Conservation (phyloP, 2,113 vertebrate species). For the Gobius niger region DNA sequence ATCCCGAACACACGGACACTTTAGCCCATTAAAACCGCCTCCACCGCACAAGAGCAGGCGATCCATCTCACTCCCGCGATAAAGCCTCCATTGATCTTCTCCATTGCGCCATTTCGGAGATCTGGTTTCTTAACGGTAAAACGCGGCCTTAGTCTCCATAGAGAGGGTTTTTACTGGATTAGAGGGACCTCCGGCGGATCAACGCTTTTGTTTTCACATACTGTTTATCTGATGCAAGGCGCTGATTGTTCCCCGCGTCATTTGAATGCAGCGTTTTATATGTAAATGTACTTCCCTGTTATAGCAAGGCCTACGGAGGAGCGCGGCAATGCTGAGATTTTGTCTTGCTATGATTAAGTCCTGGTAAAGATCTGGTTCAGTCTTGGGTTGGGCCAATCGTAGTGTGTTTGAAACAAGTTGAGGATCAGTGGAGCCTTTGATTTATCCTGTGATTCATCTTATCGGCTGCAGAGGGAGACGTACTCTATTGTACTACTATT, state of each 20-base stretch:
- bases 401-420: no score
- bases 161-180: conserved; percentile 36
- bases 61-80: conserved; percentile 69
- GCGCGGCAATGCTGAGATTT: no score
- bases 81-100: conserved; percentile 66
- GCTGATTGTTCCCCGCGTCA: conserved; percentile 9
- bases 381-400: not conserved
- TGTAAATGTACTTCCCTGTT: not conserved
- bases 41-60: conserved; percentile 50
- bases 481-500: no score
- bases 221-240: conserved; percentile 5
- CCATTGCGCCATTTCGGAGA: conserved; percentile 42
- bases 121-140: conserved; percentile 57
- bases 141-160: not conserved
- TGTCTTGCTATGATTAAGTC: no score
- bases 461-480: no score
- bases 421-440: no score
- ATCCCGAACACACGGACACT: no score
- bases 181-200: conserved; percentile 9
- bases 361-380: not conserved
- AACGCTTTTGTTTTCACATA: conserved; percentile 2
- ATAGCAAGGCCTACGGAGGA: not conserved
- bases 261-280: not conserved
- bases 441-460: no score
- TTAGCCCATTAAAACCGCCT: conserved; percentile 22